Conservation (phyloP, 2,888 invertebrate species). For the Calameuta idolon region DNA sequence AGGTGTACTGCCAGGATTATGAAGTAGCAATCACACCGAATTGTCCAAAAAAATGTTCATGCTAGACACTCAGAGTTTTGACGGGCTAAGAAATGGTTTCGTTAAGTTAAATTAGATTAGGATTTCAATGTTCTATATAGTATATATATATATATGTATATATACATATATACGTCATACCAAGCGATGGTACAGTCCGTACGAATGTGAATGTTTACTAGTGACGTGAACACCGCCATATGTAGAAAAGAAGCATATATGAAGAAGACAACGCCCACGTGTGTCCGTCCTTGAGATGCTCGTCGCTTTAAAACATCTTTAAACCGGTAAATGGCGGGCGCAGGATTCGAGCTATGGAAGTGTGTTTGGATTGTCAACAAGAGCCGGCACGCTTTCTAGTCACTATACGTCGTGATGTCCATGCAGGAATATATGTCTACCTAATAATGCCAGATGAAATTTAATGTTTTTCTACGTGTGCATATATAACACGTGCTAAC, state of each 20-base stretch:
- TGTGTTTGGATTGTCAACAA: background rate
- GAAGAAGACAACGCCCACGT: slow-evolving; percentile 2
- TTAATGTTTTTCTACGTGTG: background rate
- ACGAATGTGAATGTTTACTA: too few species aligned
- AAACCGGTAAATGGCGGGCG: background rate
- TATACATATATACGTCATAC: too few species aligned
- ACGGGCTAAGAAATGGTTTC: too few species aligned
- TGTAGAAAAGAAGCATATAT: background rate
- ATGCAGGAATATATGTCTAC: background rate
- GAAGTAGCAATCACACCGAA: too few species aligned
- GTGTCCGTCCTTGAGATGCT: background rate
- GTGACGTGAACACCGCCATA: background rate
- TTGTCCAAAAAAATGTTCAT: too few species aligned
- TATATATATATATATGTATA: too few species aligned
- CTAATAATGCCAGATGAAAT: background rate
- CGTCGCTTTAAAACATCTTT: background rate
- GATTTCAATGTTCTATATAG: too few species aligned
- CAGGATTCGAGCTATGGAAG: background rate
- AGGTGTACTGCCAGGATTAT: too few species aligned
- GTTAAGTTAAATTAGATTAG: too few species aligned
- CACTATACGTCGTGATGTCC: background rate
- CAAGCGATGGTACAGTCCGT: too few species aligned
- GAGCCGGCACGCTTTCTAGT: background rate
- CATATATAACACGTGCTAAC: background rate
- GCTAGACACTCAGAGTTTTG: too few species aligned